phyloP scores from a whole-genome alignment of 2,797 vertebrate genomes.

The Ambastaia sidthimunki region DNA sequence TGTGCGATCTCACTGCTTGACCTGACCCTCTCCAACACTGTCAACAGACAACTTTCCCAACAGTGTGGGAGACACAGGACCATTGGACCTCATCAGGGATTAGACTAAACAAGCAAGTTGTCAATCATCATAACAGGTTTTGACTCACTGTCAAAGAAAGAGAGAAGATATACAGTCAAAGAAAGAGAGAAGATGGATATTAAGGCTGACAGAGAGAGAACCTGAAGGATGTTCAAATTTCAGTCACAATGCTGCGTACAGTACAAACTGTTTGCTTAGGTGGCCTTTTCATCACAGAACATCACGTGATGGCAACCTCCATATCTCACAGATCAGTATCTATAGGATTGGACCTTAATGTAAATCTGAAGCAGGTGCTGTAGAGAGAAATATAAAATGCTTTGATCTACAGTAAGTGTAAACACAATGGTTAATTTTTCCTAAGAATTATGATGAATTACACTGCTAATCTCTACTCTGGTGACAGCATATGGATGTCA shows the following conservation, averaged over 20 bases:
- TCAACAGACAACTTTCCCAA: conserved; percentile 56
- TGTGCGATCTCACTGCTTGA: conserved; percentile 29
- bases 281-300: neutral
- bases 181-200: neutral
- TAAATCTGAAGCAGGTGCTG: conserved; percentile 40
- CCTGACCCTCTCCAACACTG: conserved; percentile 46
- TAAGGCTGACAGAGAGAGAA: neutral
- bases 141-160: conserved; percentile 45
- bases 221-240: neutral
- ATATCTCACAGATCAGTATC: conserved; percentile 8
- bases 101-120: conserved; percentile 51
- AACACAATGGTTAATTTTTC: conserved; percentile 37
- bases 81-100: conserved; percentile 36
- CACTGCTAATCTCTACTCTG: conserved; percentile 39
- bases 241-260: neutral
- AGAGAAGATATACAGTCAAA: conserved; percentile 5
- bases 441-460: conserved; percentile 30
- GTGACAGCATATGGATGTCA: conserved; percentile 47
- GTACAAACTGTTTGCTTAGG: neutral
- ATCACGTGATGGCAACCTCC: neutral
- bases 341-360: neutral
- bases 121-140: conserved; percentile 52
- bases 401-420: conserved; percentile 13
- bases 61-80: conserved; percentile 14
- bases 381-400: conserved; percentile 14